Evolutionary conservation across 2,888 invertebrate genomes (phyloP), one percentile per base, ranked within the genome.

Genomic region (Polia nebulosa): DNA sequence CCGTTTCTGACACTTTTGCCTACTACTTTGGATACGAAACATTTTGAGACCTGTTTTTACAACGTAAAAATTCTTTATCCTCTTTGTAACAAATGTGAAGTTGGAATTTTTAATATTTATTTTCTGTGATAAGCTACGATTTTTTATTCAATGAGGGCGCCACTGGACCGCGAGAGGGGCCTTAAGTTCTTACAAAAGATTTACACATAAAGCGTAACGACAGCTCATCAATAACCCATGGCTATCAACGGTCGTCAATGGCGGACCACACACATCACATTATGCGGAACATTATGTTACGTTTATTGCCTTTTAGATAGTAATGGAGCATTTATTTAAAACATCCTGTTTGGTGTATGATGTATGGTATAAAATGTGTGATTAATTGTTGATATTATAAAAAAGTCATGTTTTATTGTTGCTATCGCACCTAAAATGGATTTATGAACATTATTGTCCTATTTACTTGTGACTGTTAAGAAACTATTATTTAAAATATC

Each of bases 151-250:
- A n/a, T n/a, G n/a, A n/a, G n/a, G n/a, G n/a, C n/a, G n/a, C n/a
- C n/a, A n/a, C n/a, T n/a, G n/a, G n/a, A n/a, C n/a, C n/a, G n/a
- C n/a, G n/a, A n/a, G n/a, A n/a, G n/a, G n/a, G n/a, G 9, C 15
- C 3, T 20, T 17, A 32, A 11, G 15, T 47, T 53, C 8, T 20
- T 36, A 51, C 39, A 44, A 41, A 41, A 25, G 32, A 22, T 5
- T 22, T 7, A 76, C 15, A 76, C 60, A 60, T 76, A 76, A 70
- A 73, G 44, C 17, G 41, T 70, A 51, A 45, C 15, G 60, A 60
- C 45, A 34, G 32, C 44, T 56, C 77, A 76, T 76, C 72, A 73
- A 73, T 76, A 71, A 74, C 47, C 49, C 52, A 62, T 70, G 15
- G 52, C 65, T 45, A 32, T 63, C 39, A 34, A 61, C 44, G 62